Evolutionary conservation across 2,888 invertebrate species (phyloP).

Genomic region (Oscheius sp.): DNA sequence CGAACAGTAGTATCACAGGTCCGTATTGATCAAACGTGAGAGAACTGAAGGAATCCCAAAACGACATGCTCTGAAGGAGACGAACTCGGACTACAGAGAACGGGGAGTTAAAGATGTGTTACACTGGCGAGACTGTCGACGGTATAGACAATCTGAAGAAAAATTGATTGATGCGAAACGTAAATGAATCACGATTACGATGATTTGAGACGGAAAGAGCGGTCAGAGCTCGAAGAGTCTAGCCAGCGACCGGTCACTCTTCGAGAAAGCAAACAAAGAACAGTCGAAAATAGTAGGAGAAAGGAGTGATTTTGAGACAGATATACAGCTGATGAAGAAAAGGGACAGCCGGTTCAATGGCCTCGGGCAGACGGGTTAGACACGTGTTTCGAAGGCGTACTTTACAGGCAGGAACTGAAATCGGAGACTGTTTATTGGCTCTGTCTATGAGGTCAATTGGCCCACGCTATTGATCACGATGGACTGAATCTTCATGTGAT

Average conservation of each 20-base stretch:
- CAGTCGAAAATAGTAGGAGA: background rate
- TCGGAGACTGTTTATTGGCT: too few relatives aligned
- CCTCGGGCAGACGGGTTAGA: background rate
- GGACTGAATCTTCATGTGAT: too few relatives aligned
- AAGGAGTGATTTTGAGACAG: background rate
- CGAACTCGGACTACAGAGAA: background rate
- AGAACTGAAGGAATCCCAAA: conserved; percentile 10
- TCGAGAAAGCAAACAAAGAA: background rate
- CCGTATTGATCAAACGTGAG: conserved; percentile 43
- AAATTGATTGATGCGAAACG: background rate
- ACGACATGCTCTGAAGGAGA: conserved; percentile 5
- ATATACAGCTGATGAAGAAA: background rate
- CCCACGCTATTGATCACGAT: too few relatives aligned
- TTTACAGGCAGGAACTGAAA: too few relatives aligned
- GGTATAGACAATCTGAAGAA: background rate
- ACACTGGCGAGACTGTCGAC: background rate
- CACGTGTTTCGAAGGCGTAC: background rate
- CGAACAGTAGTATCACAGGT: conserved; percentile 43
- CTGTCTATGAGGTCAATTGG: too few relatives aligned
- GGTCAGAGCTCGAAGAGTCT: too few relatives aligned
- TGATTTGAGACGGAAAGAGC: background rate
- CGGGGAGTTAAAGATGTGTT: background rate
- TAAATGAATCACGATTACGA: too few relatives aligned
- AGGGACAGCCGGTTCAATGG: background rate
- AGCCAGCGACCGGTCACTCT: background rate